Evolutionary conservation across 2,888 invertebrate genomes (phyloP), one percentile per base, ranked within the genome.

Genomic region (Drosophila falleni): DNA sequence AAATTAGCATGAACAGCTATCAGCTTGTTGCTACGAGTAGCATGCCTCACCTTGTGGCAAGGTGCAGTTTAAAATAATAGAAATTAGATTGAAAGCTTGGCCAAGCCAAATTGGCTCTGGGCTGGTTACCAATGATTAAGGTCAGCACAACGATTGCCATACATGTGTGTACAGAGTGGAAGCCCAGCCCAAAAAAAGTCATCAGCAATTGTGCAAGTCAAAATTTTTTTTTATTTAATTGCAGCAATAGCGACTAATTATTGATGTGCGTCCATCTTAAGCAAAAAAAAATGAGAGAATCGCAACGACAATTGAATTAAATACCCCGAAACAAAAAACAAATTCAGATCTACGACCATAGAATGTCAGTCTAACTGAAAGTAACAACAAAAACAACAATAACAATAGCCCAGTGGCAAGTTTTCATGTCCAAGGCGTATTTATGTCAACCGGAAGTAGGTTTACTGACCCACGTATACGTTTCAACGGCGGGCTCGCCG

Each of bases 391-490:
- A 4, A 26, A 29, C 29, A 29, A 29, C 51, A 78, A 67, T 41
- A 78, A 44, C 37, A 55, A 53, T 47, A 74, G 70, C 64, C 66
- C 80, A 80, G 77, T 81, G 78, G 88, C 87, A 89, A 81, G 87
- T 92, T 93, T 89, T 93, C 93, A 93, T 92, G 92, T 92, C 92
- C 93, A 91, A 91, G 90, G 90, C 90, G 91, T 92, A 93, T 92
- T 92, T 92, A 93, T 92, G 92, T 91, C 92, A 92, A 92, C 92
- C 92, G 92, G 93, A 92, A 92, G 92, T 91, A 91, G 92, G 93
- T 92, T 92, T 93, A 92, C 92, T 93, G 92, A 92, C 92, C 92
- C 92, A 92, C 91, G 91, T 91, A 90, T 90, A 78, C 84, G 81
- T 90, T 83, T 90, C 73, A 72, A 42, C 74, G 63, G 53, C 66